phyloP scores from a whole-genome alignment of 1,140 invertebrate species.

The Intoshia linei region DNA sequence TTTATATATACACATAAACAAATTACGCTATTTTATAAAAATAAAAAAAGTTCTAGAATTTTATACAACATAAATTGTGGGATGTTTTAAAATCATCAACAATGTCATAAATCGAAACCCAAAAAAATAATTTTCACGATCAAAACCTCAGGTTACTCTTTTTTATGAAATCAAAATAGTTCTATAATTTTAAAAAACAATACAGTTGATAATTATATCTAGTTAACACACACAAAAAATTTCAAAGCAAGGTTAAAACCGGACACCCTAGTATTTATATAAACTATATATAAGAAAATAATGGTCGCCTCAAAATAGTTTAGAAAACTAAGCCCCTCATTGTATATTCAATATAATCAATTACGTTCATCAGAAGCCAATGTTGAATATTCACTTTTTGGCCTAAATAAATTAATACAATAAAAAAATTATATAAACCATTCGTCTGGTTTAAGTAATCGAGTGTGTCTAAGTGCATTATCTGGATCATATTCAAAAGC shows the following conservation, averaged over 20 bases:
- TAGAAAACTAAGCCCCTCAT: not conserved
- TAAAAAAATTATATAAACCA: conserved; percentile 29
- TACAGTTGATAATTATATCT: not conserved
- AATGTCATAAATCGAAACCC: no score
- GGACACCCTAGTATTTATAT: not conserved
- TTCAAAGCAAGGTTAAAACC: not conserved
- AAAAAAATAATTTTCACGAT: no score
- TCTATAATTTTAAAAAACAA: not conserved
- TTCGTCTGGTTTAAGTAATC: conserved; percentile 82
- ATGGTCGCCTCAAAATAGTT: not conserved
- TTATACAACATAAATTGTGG: no score
- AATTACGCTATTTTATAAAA: no score
- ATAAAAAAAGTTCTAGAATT: no score
- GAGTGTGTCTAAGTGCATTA: conserved; percentile 70
- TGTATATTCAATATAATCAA: conserved; percentile 9
- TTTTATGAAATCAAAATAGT: no score
- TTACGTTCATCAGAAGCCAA: conserved; percentile 59
- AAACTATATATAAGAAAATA: not conserved
- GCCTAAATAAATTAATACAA: conserved; percentile 22
- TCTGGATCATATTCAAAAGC: conserved; percentile 98
- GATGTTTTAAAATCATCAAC: no score
- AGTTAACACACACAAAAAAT: not conserved
- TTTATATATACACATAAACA: no score
- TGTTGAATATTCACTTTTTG: conserved; percentile 77
- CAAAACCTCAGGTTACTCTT: no score